Conservation (phyloP, 2,113 vertebrate genomes). For the Chiloscyllium plagiosum region DNA sequence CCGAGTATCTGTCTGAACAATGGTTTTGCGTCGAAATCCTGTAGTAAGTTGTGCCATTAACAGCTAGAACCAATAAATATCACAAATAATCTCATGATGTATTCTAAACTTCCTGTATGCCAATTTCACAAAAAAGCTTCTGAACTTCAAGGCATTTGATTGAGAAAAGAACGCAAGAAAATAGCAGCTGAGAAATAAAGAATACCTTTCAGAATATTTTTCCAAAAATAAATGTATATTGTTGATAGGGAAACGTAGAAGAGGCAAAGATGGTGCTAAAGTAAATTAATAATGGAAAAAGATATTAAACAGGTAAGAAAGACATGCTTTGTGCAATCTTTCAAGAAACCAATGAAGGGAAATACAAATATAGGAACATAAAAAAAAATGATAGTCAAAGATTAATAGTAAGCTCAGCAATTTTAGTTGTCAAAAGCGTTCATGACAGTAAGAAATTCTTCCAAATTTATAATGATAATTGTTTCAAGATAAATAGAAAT, state of each 20-base stretch:
- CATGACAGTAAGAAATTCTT: neutral
- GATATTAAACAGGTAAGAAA: neutral
- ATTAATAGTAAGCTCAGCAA: neutral
- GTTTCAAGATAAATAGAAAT: neutral
- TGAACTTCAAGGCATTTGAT: neutral
- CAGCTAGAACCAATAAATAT: constrained; percentile 51
- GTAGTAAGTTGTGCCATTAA: constrained; percentile 55
- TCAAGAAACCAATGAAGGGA: neutral
- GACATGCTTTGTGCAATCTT: neutral
- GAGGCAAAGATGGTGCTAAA: neutral
- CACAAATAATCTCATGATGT: neutral
- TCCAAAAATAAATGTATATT: neutral
- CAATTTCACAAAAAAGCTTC: neutral
- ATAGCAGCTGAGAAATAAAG: neutral
- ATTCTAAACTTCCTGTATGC: neutral
- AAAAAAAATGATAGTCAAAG: neutral
- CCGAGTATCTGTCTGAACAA: constrained; percentile 57
- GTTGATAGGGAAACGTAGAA: neutral
- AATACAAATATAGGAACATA: neutral
- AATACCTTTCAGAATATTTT: neutral
- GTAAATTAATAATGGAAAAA: neutral
- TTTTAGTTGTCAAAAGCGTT: neutral
- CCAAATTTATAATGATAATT: neutral
- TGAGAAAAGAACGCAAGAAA: neutral
- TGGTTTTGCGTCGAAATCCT: constrained; percentile 51